A percentile compares a stretch with the other conserved stretches of the same genome.
Evolutionary conservation across 2,797 vertebrate genomes (phyloP).

Genomic region (Spea hammondii): DNA sequence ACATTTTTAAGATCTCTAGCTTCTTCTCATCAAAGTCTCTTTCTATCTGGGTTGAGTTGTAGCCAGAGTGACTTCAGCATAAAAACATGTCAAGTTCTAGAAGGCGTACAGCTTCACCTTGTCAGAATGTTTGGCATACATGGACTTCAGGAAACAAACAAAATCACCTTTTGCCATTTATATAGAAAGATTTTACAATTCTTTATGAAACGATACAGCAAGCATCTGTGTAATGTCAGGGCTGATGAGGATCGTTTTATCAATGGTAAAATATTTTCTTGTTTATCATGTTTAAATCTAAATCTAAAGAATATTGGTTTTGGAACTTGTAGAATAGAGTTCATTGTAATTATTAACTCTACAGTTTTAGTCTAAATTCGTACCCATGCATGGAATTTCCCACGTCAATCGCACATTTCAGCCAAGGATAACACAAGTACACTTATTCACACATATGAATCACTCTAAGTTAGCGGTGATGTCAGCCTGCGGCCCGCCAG

Average conservation of each 20-base stretch:
- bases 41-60: slow-evolving; percentile 56
- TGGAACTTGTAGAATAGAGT: too few species aligned
- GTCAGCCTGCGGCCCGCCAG: too few species aligned
- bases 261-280: neutral
- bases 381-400: too few species aligned
- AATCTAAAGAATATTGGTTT: neutral
- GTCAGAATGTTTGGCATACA: slow-evolving; percentile 62
- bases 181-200: slow-evolving; percentile 59
- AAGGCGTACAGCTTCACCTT: slow-evolving; percentile 63
- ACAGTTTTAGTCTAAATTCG: too few species aligned
- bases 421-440: too few species aligned
- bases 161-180: slow-evolving; percentile 66
- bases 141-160: slow-evolving; percentile 57
- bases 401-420: too few species aligned
- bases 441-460: too few species aligned
- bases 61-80: slow-evolving; percentile 60
- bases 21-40: slow-evolving; percentile 11
- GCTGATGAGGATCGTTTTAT: slow-evolving; percentile 53
- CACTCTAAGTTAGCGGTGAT: too few species aligned
- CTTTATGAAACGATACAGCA: slow-evolving; percentile 52
- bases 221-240: slow-evolving; percentile 58
- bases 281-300: neutral
- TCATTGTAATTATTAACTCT: too few species aligned
- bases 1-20: neutral
- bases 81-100: slow-evolving; percentile 62